phyloP scores from a whole-genome alignment of 1,140 invertebrate genomes.

The Meloidogyne hapla region DNA sequence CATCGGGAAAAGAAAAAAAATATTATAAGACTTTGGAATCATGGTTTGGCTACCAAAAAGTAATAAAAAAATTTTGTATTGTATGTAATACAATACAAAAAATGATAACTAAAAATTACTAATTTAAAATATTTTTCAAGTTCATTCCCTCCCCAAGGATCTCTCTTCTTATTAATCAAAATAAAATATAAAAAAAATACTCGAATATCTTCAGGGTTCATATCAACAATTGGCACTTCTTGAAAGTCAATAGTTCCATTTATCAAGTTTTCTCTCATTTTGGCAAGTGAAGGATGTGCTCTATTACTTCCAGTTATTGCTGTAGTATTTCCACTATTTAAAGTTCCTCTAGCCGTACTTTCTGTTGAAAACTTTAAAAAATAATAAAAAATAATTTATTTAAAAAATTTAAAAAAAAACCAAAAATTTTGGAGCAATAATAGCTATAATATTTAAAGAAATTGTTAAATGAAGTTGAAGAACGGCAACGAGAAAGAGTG shows the following conservation, averaged over 20 bases:
- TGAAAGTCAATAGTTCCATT: slow-evolving; percentile 80
- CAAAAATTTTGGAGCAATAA: slow-evolving; percentile 50
- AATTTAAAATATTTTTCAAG: too few relatives aligned
- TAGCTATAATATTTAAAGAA: slow-evolving; percentile 58
- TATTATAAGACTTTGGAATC: too few relatives aligned
- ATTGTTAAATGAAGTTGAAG: slow-evolving; percentile 62
- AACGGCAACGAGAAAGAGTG: slow-evolving; percentile 50
- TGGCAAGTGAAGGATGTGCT: slow-evolving; percentile 64
- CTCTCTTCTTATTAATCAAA: too few relatives aligned
- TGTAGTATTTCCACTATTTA: slow-evolving; percentile 47
- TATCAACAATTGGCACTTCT: slow-evolving; percentile 80
- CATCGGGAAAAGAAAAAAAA: too few relatives aligned
- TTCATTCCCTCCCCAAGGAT: too few relatives aligned
- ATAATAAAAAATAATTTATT: background rate
- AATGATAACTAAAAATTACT: too few relatives aligned
- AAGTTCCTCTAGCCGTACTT: slow-evolving; percentile 63
- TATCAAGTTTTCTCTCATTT: slow-evolving; percentile 72
- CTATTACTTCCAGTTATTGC: slow-evolving; percentile 64
- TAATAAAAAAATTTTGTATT: too few relatives aligned
- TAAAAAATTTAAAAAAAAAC: slow-evolving; percentile 22
- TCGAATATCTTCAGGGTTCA: slow-evolving; percentile 85
- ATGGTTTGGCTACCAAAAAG: too few relatives aligned
- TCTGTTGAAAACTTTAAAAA: background rate
- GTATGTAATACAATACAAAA: too few relatives aligned
- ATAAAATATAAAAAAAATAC: slow-evolving; percentile 63